A percentile compares a stretch with the other conserved stretches of the same genome.
These are phyloP conservation scores for Pilophorus perplexus DNA, from an alignment of 2,888 invertebrate genomes.

Conservation along the genomic window DNA sequence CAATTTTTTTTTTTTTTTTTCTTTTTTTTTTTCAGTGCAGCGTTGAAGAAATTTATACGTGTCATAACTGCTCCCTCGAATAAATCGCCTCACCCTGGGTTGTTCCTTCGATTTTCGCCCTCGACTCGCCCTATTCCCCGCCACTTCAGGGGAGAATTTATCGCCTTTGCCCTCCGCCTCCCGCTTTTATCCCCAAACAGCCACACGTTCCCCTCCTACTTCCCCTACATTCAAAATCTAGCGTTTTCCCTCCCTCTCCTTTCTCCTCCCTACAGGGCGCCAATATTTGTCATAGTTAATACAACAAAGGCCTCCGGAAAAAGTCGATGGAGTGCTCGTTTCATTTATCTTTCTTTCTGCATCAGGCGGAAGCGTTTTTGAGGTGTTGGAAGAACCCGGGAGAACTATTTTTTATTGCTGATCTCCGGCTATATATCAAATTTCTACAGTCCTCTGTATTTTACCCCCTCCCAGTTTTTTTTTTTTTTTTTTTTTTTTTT, in stretches of 20 bases:
- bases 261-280: conserved; percentile 6
- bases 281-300: conserved; percentile 40
- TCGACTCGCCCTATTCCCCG: neutral
- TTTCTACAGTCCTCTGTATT: neutral
- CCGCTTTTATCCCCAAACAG: no score
- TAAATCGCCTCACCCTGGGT: neutral
- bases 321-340: conserved; percentile 33
- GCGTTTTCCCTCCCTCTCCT: conserved; percentile 3
- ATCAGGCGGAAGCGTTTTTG: neutral
- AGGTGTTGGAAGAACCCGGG: neutral
- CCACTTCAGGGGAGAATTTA: neutral
- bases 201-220: no score
- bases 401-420: conserved; percentile 25
- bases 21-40: no score
- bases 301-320: conserved; percentile 28
- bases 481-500: no score
- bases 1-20: no score
- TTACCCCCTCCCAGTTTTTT: neutral
- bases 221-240: no score
- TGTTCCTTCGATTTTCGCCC: neutral
- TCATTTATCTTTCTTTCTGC: conserved; percentile 35
- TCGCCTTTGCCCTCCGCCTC: no score
- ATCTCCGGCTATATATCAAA: conserved; percentile 21
- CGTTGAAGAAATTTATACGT: neutral
- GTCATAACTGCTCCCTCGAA: neutral